Base-by-base conservation (phyloP, 2,888 invertebrate genomes). In the Dicycla oo region DNA sequence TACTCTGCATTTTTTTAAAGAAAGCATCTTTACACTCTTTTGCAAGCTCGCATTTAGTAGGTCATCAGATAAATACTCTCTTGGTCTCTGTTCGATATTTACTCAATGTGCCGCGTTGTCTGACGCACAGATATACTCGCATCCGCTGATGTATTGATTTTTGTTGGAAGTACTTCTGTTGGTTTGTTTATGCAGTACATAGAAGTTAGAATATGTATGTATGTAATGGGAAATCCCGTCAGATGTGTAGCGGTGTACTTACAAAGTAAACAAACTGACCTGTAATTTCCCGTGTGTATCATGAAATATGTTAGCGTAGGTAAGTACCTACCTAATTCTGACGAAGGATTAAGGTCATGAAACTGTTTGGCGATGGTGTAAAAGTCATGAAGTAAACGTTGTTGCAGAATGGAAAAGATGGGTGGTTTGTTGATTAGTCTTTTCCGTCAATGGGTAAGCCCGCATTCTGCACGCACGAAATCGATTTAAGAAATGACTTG, bases 121-220 rank as follows among this genome's bases (percentile, higher is more conserved):
- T 62, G 80, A 79, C 66, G 65, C 69, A 54, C 53, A 69, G 71
- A 69, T 58, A 43, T 54, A 69, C 64, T 51, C 51, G 49, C 75
- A 83, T 61, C 65, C 66, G 71, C 62, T 66, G 66, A 69, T 69
- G 34, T 80, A 81, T 83, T 75, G 81, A 81, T 81, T 81, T 81
- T 75, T 34, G 49, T 20, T 47, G 15, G n/a, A 75, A 60, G 63
- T 54, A 61, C 49, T 40, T 51, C 15, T 58, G 61, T 45, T 70
- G 15, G 23, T 30, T 49, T 34, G 18, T 57, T 57, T 49, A 51
- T 51, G 26, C 51, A 38, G 43, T 70, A 58, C 38, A 51, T 40
- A 20, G 2, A 45, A 45, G 20, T 45, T 45, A 45, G 45, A 15
- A 47, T 30, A 23, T 20, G 1, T 38, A 4, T 26, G 26, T 47